A percentile compares a stretch with the other conserved stretches of the same genome.
These are phyloP conservation scores for Hemaris fuciformis DNA, from an alignment of 2,888 invertebrate species.

Conservation along the genomic window DNA sequence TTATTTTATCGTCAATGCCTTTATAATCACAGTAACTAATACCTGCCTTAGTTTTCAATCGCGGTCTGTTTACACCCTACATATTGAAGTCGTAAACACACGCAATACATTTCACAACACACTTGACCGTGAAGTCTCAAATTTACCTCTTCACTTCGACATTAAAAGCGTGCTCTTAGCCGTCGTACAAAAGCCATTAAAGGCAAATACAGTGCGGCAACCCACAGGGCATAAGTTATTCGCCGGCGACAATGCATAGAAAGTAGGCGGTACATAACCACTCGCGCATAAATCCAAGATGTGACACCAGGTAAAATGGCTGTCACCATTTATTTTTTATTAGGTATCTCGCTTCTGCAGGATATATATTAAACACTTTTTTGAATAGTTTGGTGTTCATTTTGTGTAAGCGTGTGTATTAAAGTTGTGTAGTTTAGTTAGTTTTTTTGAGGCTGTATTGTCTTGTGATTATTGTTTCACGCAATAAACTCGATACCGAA, in stretches of 20 bases:
- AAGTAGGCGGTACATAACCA: conserved; percentile 12
- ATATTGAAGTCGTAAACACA: too few relatives aligned
- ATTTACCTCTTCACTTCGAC: neutral
- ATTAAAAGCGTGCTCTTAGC: neutral
- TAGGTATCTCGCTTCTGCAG: conserved; percentile 16
- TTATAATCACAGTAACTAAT: too few relatives aligned
- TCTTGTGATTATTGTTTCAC: too few relatives aligned
- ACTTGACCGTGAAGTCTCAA: neutral
- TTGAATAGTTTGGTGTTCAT: too few relatives aligned
- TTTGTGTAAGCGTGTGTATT: too few relatives aligned
- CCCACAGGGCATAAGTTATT: conserved; percentile 12
- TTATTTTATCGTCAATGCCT: too few relatives aligned
- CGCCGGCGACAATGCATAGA: conserved; percentile 17
- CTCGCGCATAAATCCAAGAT: conserved; percentile 32
- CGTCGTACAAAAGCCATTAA: neutral
- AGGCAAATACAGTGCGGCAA: neutral
- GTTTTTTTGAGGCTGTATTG: too few relatives aligned
- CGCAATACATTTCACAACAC: too few relatives aligned
- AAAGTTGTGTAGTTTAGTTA: too few relatives aligned
- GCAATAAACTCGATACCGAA: too few relatives aligned
- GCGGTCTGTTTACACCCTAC: too few relatives aligned
- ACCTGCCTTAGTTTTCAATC: too few relatives aligned
- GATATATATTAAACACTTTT: neutral
- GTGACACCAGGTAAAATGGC: conserved; percentile 34
- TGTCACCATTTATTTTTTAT: conserved; percentile 33